phyloP scores from a whole-genome alignment of 2,113 vertebrate species.

The Clarias batrachus region DNA sequence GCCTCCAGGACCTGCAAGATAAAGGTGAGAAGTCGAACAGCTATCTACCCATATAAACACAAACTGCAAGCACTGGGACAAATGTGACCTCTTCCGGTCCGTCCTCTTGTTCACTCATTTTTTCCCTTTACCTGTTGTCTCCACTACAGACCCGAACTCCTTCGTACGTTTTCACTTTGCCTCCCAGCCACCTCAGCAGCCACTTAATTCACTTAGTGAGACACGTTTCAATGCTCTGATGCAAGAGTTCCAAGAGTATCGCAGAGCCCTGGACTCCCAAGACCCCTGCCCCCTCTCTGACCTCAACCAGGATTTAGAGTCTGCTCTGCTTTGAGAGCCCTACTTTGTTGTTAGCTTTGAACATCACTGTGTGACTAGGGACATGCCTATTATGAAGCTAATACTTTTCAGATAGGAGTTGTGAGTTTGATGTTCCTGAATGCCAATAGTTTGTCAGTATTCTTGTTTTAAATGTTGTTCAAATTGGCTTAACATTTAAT shows the following conservation, averaged over 20 bases:
- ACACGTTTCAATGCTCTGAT: conserved; percentile 75
- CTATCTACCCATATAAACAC: conserved; percentile 40
- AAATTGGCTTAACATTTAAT: not conserved
- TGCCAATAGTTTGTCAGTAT: conserved; percentile 32
- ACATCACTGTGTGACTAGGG: not conserved
- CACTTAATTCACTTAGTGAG: conserved; percentile 69
- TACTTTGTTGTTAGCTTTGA: conserved; percentile 55
- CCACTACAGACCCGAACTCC: conserved; percentile 38
- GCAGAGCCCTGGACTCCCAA: conserved; percentile 63
- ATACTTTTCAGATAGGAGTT: conserved; percentile 72
- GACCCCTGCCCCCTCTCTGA: conserved; percentile 56
- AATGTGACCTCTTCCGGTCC: not conserved
- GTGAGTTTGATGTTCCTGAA: conserved; percentile 76
- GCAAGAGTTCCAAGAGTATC: conserved; percentile 74
- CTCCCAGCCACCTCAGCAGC: conserved; percentile 59
- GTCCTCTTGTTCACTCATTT: not conserved
- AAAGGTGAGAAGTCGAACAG: conserved; percentile 68
- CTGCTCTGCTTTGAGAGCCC: conserved; percentile 70
- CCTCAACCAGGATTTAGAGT: conserved; percentile 68
- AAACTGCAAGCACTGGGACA: not conserved
- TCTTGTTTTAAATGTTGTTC: not conserved
- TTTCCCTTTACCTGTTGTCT: not conserved
- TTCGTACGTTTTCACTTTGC: conserved; percentile 50
- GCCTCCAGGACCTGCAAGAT: conserved; percentile 65
- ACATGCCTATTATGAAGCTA: not conserved